Evolutionary conservation across 2,797 vertebrate species (phyloP).

Genomic region (Thripadectes ignobilis): DNA sequence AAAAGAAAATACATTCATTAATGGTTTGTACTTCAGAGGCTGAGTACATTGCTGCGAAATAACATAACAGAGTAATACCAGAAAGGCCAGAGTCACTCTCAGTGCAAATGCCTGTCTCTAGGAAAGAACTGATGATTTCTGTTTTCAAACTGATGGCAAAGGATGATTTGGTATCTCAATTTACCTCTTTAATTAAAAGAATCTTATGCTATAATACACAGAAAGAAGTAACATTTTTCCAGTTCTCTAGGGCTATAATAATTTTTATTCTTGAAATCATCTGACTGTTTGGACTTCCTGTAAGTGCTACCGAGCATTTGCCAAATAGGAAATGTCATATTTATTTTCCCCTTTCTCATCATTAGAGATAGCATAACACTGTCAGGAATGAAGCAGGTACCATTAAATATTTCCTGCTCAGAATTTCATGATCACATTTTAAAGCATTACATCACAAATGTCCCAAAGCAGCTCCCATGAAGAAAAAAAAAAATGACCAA

Average conservation of each 20-base stretch:
- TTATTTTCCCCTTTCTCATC: slow-evolving; percentile 42
- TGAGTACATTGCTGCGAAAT: background rate
- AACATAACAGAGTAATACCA: background rate
- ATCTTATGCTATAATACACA: background rate
- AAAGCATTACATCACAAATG: slow-evolving; percentile 29
- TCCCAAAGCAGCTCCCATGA: background rate
- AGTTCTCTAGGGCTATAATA: background rate
- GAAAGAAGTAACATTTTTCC: background rate
- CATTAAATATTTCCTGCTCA: slow-evolving; percentile 51
- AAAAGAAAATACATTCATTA: background rate
- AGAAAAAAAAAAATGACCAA: background rate
- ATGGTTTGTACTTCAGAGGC: background rate
- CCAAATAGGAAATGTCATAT: background rate
- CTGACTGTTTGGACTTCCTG: background rate
- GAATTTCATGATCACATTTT: background rate
- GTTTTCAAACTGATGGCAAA: background rate
- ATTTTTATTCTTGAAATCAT: background rate
- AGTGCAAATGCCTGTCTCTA: background rate
- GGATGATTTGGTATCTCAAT: background rate
- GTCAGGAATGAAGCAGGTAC: slow-evolving; percentile 47
- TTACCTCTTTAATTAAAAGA: background rate
- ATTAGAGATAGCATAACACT: slow-evolving; percentile 57
- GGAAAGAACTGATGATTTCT: background rate
- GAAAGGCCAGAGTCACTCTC: background rate
- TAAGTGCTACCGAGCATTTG: background rate